These are phyloP conservation scores for Resseliella maxima DNA, from an alignment of 2,888 invertebrate species.

Conservation along the genomic window DNA sequence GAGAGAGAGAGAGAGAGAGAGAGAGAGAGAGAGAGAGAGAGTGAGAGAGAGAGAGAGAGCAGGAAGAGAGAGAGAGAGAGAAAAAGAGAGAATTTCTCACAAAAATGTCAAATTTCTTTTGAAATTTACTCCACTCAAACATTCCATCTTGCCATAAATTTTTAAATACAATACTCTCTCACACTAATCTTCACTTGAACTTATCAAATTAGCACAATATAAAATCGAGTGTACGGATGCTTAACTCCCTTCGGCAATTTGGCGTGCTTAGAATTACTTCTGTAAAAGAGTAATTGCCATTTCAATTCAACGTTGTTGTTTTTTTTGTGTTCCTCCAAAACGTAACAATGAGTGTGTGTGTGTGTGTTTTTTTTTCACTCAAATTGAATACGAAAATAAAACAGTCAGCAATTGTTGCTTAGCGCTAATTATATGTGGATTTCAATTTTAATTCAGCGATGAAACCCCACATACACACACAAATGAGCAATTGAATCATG, in stretches of 20 bases:
- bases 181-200: conserved; percentile 27
- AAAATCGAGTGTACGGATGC: not conserved
- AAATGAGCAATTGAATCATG: conserved; percentile 10
- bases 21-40: no score
- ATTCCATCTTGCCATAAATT: no score
- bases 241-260: not conserved
- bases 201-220: conserved; percentile 34
- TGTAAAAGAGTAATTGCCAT: not conserved
- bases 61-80: no score
- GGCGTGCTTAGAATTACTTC: not conserved
- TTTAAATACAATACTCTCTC: not conserved
- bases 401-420: not conserved
- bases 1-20: no score
- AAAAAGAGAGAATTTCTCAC: no score
- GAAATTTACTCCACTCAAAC: no score
- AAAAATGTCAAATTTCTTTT: no score
- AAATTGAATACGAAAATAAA: not conserved
- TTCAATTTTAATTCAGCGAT: conserved; percentile 31
- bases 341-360: not conserved
- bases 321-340: not conserved
- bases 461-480: not conserved
- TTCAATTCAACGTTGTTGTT: not conserved
- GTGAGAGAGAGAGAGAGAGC: no score
- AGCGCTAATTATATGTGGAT: conserved; percentile 15
- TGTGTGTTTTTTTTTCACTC: not conserved